phyloP scores from a whole-genome alignment of 2,888 invertebrate species.

The Aromia moschata region DNA sequence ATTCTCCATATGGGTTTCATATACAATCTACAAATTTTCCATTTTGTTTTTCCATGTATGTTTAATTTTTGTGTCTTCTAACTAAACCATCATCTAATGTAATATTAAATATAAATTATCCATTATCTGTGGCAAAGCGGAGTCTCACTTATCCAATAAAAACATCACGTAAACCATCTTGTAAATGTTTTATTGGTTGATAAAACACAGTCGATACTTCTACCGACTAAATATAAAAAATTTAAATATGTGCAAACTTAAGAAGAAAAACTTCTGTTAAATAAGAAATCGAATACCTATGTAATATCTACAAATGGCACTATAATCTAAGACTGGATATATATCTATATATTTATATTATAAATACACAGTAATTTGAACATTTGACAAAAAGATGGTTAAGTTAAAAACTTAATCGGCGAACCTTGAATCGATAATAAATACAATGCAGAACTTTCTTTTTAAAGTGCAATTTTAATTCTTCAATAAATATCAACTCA shows the following conservation, averaged over 20 bases:
- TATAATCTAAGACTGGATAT: slow-evolving; percentile 48
- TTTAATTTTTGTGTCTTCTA: too few relatives aligned
- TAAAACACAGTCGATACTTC: slow-evolving; percentile 48
- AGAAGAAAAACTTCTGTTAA: slow-evolving; percentile 44
- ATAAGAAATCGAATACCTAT: slow-evolving; percentile 46
- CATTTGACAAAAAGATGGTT: slow-evolving; percentile 22
- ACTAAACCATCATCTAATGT: too few relatives aligned
- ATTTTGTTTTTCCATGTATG: too few relatives aligned
- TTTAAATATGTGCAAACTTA: slow-evolving; percentile 55
- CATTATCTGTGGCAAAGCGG: too few relatives aligned
- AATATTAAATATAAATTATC: too few relatives aligned
- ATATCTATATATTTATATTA: slow-evolving; percentile 31
- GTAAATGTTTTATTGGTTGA: slow-evolving; percentile 44
- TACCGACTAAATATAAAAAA: slow-evolving; percentile 56
- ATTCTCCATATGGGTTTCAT: too few relatives aligned
- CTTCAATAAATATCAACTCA: slow-evolving; percentile 42
- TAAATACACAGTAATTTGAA: slow-evolving; percentile 34
- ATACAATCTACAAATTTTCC: too few relatives aligned
- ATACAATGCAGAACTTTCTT: slow-evolving; percentile 26
- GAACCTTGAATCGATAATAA: slow-evolving; percentile 34
- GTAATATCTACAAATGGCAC: slow-evolving; percentile 56
- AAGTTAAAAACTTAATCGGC: slow-evolving; percentile 34
- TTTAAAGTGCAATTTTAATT: slow-evolving; percentile 32
- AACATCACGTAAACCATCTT: slow-evolving; percentile 25
- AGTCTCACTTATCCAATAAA: slow-evolving; percentile 9